Percentiles rank a stretch among this genome's conserved stretches.
phyloP scores from a whole-genome alignment of 2,797 vertebrate genomes.

The Dallia pectoralis region DNA sequence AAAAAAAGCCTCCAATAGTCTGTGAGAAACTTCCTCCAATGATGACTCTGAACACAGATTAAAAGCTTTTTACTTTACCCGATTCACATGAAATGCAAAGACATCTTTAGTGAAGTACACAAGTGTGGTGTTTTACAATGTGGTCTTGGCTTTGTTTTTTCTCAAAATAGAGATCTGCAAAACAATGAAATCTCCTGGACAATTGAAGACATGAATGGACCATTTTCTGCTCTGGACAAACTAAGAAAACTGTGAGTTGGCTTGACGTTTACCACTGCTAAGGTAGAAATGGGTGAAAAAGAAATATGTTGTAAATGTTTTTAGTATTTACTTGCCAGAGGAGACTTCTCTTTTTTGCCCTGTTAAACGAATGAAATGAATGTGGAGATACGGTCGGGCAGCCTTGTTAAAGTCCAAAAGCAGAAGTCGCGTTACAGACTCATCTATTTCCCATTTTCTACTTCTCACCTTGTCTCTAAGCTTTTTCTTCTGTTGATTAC shows the following conservation, averaged over 20 bases:
- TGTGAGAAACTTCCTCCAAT: constrained; percentile 49
- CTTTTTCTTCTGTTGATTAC: not conserved
- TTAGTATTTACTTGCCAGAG: too few species aligned
- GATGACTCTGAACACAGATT: constrained; percentile 46
- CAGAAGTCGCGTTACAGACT: too few species aligned
- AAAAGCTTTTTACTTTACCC: constrained; percentile 32
- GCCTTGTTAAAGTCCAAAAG: too few species aligned
- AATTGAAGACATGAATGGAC: constrained; percentile 97
- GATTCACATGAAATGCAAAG: constrained; percentile 38
- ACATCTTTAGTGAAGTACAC: constrained; percentile 48
- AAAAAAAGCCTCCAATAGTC: constrained; percentile 34
- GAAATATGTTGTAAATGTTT: too few species aligned
- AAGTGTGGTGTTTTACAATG: constrained; percentile 47
- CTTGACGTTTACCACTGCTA: not conserved
- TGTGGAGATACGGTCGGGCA: too few species aligned
- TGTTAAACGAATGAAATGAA: too few species aligned
- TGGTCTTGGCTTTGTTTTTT: constrained; percentile 48
- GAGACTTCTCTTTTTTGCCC: too few species aligned
- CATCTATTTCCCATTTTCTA: too few species aligned
- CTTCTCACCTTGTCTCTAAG: too few species aligned
- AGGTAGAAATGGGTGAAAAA: too few species aligned
- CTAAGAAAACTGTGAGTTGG: constrained; percentile 86
- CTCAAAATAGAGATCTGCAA: constrained; percentile 82
- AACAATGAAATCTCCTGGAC: constrained; percentile 99
- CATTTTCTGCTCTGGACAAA: constrained; percentile 91